Evolutionary conservation across 2,797 vertebrate species (phyloP).

Genomic region (Mormyrops boulengeri): DNA sequence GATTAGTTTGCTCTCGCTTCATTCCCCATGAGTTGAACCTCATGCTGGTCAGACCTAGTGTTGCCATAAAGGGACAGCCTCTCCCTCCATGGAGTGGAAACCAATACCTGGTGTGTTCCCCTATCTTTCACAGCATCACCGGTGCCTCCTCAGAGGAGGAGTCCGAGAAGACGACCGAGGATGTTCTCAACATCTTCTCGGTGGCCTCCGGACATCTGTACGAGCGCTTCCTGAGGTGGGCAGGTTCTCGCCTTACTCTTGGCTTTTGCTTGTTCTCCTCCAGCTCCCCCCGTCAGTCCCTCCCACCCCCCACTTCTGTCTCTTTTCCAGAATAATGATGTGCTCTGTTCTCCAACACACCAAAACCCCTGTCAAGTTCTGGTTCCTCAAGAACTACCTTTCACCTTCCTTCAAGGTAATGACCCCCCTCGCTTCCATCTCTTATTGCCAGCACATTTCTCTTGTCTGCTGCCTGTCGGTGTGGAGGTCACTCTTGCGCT

Average conservation of each 20-base stretch:
- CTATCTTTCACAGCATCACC: slow-evolving; percentile 64
- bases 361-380: slow-evolving; percentile 90
- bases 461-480: neutral
- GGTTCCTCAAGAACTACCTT: slow-evolving; percentile 97
- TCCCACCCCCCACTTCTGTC: neutral
- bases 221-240: slow-evolving; percentile 90
- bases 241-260: neutral
- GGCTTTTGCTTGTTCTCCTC: too few species aligned
- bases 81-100: neutral
- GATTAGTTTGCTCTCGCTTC: neutral
- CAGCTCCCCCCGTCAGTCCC: neutral
- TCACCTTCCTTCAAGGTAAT: slow-evolving; percentile 93
- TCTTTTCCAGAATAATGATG: slow-evolving; percentile 89
- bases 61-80: neutral
- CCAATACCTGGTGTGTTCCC: neutral
- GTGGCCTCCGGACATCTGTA: slow-evolving; percentile 96
- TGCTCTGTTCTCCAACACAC: slow-evolving; percentile 87
- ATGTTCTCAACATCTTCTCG: slow-evolving; percentile 89
- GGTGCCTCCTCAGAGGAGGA: slow-evolving; percentile 60
- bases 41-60: neutral
- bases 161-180: slow-evolving; percentile 62
- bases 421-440: neutral
- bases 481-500: neutral
- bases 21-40: neutral
- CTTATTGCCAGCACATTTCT: neutral